Percentiles rank a stretch among this genome's conserved stretches.
Conservation (phyloP, 2,888 invertebrate species). For the Eupelmus urozonus region DNA sequence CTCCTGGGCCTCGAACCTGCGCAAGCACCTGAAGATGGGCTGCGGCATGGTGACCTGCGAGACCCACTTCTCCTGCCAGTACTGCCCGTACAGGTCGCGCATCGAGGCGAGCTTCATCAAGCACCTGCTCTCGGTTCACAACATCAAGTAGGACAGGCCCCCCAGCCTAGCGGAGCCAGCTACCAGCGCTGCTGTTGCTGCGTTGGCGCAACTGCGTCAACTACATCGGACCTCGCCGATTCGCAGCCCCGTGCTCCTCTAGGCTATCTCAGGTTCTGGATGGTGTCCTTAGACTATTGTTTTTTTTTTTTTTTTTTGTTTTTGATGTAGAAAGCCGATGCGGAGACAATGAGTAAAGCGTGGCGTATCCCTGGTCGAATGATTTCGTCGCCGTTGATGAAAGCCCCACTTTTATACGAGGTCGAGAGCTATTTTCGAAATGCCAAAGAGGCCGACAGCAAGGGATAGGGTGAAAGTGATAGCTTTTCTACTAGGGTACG, state of each 20-base stretch:
- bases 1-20: constrained; percentile 76
- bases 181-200: background rate
- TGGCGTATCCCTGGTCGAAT: no score
- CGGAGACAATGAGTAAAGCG: no score
- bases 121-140: constrained; percentile 75
- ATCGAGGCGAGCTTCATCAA: constrained; percentile 76
- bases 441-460: no score
- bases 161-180: background rate
- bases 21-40: constrained; percentile 76
- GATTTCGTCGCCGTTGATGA: no score
- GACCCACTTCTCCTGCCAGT: constrained; percentile 77
- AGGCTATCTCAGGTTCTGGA: no score
- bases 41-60: constrained; percentile 76
- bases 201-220: background rate
- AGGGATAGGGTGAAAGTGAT: no score
- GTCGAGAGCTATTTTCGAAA: no score
- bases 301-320: no score
- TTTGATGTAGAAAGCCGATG: no score
- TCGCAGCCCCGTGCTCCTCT: constrained; percentile 38
- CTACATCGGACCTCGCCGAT: background rate
- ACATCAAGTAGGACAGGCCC: constrained; percentile 73
- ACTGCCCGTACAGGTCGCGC: constrained; percentile 77
- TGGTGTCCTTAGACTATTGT: no score
- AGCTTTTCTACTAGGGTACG: no score
- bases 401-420: no score